These are phyloP conservation scores for Microtus ochrogaster DNA, from an alignment of 2,113 vertebrate genomes.

Conservation along the genomic window DNA sequence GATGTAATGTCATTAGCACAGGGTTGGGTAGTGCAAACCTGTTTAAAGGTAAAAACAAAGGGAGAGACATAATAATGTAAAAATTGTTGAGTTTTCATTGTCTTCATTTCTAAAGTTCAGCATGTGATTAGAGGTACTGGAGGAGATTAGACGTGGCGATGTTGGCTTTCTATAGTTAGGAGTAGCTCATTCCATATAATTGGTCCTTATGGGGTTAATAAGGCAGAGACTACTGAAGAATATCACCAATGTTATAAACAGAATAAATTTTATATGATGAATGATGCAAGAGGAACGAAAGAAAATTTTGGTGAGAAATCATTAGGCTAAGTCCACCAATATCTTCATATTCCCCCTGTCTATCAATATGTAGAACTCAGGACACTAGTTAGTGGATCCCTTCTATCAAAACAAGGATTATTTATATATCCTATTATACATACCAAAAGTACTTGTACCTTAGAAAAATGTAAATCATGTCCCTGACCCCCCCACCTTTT, in stretches of 20 bases:
- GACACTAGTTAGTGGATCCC: background rate
- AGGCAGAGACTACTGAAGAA: background rate
- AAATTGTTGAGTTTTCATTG: background rate
- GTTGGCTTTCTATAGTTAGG: background rate
- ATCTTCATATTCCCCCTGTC: background rate
- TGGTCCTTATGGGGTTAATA: background rate
- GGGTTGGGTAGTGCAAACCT: background rate
- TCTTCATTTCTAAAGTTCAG: background rate
- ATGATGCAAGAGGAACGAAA: background rate
- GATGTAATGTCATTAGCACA: background rate
- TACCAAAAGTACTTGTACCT: background rate
- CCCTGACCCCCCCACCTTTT: background rate
- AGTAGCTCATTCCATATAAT: background rate
- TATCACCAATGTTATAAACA: background rate
- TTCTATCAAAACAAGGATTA: constrained; percentile 6
- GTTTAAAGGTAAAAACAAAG: background rate
- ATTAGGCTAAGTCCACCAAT: background rate
- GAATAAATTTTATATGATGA: background rate
- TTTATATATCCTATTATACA: background rate
- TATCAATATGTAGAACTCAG: background rate
- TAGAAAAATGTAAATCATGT: background rate
- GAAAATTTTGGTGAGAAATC: constrained; percentile 2
- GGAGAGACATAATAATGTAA: background rate
- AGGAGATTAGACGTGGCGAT: background rate
- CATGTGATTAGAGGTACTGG: background rate